These are phyloP conservation scores for Eustalomyia histrio DNA, from an alignment of 2,888 invertebrate species.

Conservation along the genomic window DNA sequence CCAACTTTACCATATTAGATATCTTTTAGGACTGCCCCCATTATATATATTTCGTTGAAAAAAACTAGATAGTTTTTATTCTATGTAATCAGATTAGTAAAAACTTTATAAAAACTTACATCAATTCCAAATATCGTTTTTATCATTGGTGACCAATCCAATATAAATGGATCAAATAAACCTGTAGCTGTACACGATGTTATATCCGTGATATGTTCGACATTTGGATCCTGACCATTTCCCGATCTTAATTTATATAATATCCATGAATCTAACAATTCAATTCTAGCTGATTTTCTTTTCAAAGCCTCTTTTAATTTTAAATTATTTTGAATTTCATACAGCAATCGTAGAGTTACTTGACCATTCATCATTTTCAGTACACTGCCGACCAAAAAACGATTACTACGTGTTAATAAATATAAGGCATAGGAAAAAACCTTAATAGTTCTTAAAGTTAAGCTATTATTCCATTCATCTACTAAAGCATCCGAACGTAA, in stretches of 20 bases:
- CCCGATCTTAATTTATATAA: constrained; percentile 85
- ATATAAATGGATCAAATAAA: constrained; percentile 94
- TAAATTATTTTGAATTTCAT: constrained; percentile 88
- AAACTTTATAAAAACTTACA: constrained; percentile 67
- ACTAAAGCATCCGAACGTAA: constrained; percentile 87
- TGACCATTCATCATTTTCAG: constrained; percentile 92
- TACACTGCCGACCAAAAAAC: constrained; percentile 91
- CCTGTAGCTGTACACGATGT: constrained; percentile 95
- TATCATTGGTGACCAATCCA: constrained; percentile 88
- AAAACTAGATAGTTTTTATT: too few species aligned
- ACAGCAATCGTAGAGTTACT: constrained; percentile 88
- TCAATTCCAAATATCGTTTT: constrained; percentile 85
- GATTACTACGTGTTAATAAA: constrained; percentile 87
- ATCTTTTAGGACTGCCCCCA: too few species aligned
- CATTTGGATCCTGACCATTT: constrained; percentile 67
- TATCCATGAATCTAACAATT: constrained; percentile 96
- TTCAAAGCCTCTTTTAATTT: constrained; percentile 84
- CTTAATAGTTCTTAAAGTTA: constrained; percentile 83
- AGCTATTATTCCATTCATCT: constrained; percentile 88
- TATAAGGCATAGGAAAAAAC: constrained; percentile 83
- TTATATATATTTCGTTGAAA: too few species aligned
- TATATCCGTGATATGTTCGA: constrained; percentile 89
- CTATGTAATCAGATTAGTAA: too few species aligned
- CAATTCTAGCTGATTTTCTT: constrained; percentile 86
- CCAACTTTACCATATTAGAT: too few species aligned